These are phyloP conservation scores for Andrena marginata DNA, from an alignment of 2,888 invertebrate species.

Conservation along the genomic window DNA sequence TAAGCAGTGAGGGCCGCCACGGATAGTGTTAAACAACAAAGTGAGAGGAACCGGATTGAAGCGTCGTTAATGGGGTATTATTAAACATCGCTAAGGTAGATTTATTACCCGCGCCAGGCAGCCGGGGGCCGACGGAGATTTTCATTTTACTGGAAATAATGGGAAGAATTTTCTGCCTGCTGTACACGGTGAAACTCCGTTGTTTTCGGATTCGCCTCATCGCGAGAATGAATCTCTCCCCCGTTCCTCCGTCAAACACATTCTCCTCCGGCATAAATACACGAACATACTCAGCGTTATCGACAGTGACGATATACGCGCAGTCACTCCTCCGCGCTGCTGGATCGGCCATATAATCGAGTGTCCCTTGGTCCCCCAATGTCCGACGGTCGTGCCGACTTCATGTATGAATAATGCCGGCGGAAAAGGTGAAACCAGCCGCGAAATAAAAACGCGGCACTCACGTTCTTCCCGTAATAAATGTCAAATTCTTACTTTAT, in stretches of 20 bases:
- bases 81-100: constrained; percentile 45
- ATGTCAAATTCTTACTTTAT: constrained; percentile 58
- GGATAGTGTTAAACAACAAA: constrained; percentile 19
- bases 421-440: constrained; percentile 32
- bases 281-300: constrained; percentile 14
- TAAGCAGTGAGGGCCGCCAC: constrained; percentile 24
- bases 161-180: constrained; percentile 3
- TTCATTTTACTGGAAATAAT: constrained; percentile 24
- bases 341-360: constrained; percentile 42
- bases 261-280: background rate
- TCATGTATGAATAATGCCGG: constrained; percentile 48
- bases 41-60: constrained; percentile 12
- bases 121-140: background rate
- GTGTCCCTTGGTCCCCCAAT: constrained; percentile 41
- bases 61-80: constrained; percentile 28
- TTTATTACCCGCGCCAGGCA: constrained; percentile 22
- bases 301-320: constrained; percentile 23
- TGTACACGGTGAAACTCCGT: constrained; percentile 9
- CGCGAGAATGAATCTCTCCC: constrained; percentile 1
- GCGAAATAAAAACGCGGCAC: constrained; percentile 32
- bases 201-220: constrained; percentile 16
- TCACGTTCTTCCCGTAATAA: constrained; percentile 45
- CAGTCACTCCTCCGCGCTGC: background rate
- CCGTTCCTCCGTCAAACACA: background rate
- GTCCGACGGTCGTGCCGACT: constrained; percentile 41